phyloP scores from a whole-genome alignment of 2,888 invertebrate species.

The Aphelenchoides bicaudatus region DNA sequence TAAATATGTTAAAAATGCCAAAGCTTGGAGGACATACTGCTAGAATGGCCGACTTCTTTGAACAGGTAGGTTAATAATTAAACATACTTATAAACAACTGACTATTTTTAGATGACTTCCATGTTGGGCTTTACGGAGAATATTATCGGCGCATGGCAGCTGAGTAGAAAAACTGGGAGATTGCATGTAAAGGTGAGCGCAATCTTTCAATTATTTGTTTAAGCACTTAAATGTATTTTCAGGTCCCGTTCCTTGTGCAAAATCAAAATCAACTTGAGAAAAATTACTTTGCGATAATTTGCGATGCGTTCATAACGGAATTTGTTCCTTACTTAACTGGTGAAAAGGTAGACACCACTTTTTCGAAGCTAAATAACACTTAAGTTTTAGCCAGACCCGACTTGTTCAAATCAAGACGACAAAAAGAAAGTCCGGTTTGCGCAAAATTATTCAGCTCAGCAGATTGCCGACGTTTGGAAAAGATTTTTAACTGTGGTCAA shows the following conservation, averaged over 20 bases:
- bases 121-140: constrained; percentile 59
- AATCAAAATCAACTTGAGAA: constrained; percentile 57
- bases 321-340: constrained; percentile 56
- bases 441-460: constrained; percentile 45
- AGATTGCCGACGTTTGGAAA: constrained; percentile 51
- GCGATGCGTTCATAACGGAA: constrained; percentile 47
- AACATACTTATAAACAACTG: not conserved
- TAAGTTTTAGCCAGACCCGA: constrained; percentile 28
- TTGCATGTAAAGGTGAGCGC: constrained; percentile 49
- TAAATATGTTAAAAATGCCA: constrained; percentile 57
- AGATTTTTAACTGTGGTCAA: constrained; percentile 47
- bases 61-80: constrained; percentile 41
- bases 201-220: too few species aligned
- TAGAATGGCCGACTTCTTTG: constrained; percentile 53
- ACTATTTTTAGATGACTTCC: constrained; percentile 44
- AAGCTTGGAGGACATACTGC: constrained; percentile 58
- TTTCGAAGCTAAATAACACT: not conserved
- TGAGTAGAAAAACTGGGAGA: constrained; percentile 56
- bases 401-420: constrained; percentile 25
- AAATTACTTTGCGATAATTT: constrained; percentile 56
- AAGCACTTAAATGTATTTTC: too few species aligned
- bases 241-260: constrained; percentile 50
- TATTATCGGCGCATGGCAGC: constrained; percentile 58
- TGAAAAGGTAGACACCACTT: constrained; percentile 40
- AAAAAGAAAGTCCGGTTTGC: constrained; percentile 54